A percentile compares a stretch with the other conserved stretches of the same genome.
Evolutionary conservation across 2,888 invertebrate genomes (phyloP).

Genomic region (Nomada lathburiana): DNA sequence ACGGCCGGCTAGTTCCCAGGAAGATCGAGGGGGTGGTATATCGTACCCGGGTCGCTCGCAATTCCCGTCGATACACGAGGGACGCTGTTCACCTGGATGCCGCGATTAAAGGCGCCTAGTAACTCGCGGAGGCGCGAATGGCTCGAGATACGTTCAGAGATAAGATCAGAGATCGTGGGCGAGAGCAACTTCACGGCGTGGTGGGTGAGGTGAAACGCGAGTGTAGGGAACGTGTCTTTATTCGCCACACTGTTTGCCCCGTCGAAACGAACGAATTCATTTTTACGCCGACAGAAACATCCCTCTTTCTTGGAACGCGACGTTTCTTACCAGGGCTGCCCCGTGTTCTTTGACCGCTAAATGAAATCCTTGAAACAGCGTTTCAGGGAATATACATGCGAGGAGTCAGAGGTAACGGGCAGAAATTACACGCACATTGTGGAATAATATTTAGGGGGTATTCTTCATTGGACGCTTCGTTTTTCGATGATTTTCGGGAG

Average conservation of each 20-base stretch:
- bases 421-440: background rate
- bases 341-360: constrained; percentile 7
- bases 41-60: constrained; percentile 15
- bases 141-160: constrained; percentile 61
- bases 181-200: constrained; percentile 56
- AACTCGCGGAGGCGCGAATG: constrained; percentile 65
- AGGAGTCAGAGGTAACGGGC: background rate
- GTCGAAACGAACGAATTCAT: constrained; percentile 46
- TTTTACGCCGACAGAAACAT: constrained; percentile 45
- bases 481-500: too few relatives aligned
- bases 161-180: constrained; percentile 71
- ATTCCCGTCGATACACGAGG: constrained; percentile 32
- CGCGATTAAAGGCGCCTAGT: constrained; percentile 65
- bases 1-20: background rate
- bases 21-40: background rate
- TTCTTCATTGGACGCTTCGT: too few relatives aligned
- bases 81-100: constrained; percentile 33
- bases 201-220: constrained; percentile 37
- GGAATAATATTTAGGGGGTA: too few relatives aligned
- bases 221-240: constrained; percentile 41
- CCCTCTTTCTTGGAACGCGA: constrained; percentile 45
- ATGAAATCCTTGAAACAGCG: constrained; percentile 2
- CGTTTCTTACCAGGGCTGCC: constrained; percentile 10
- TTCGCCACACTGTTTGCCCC: constrained; percentile 27
- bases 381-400: background rate